Base-by-base conservation (phyloP, 2,888 invertebrate genomes). In the Drosophila merina region DNA sequence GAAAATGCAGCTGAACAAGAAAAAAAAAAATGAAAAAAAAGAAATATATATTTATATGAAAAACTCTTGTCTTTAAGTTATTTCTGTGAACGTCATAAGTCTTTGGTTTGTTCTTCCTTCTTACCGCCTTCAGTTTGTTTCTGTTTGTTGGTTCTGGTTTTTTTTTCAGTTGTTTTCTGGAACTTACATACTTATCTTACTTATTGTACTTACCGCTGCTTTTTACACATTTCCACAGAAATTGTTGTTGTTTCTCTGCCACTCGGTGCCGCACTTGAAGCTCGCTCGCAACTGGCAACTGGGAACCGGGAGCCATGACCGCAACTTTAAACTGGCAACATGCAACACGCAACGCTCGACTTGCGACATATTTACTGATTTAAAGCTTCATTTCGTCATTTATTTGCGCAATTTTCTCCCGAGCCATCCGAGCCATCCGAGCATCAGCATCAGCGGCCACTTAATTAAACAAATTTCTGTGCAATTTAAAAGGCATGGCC, bases 401-500 rank as follows among this genome's bases (percentile, higher is more conserved):
- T 67, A 76, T 72, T 76, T 51, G 62, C 40, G 76, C 81, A 80
- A 78, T 77, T 74, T 76, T 77, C 78, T 68, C 73, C 57, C 64
- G 49, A 50, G 72, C 67, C 70, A 70, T 20, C 57, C 64, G 49
- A 50, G 72, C 67, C 70, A 70, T 20, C 20, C 20, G 20, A 20
- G 20, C 20, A 20, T 62, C 81, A 60, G 60, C 72, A 48, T 33
- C 64, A 66, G 64, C 69, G 62, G 75, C 72, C 80, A 80, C 84
- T 82, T 84, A 81, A 82, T 84, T 82, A 82, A 81, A 72, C 70
- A 70, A 83, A 83, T 84, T 76, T 79, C 79, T 86, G 71, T 64
- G 63, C 71, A 79, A 86, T 86, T 86, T 75, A 80, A 83, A 64
- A 79, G 77, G 72, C 71, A 75, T 83, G 67, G 66, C 67, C 57